Evolutionary conservation across 2,888 invertebrate genomes (phyloP).

Genomic region (Carpatolechia fugitivella): DNA sequence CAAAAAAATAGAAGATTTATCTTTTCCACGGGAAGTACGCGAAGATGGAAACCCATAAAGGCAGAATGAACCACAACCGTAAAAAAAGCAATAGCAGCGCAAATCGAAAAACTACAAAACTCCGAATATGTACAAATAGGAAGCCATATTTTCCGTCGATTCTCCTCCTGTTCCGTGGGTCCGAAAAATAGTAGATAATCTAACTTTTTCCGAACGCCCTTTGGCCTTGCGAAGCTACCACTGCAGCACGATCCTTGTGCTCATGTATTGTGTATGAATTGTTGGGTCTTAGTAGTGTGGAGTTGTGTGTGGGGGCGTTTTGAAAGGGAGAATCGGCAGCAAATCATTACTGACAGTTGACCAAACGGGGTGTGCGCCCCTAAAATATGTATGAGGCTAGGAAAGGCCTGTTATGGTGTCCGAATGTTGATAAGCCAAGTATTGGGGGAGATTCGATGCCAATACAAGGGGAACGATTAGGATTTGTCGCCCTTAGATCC

Average conservation of each 20-base stretch:
- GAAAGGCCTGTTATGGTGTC: slow-evolving; percentile 77
- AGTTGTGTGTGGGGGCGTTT: slow-evolving; percentile 57
- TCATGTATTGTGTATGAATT: slow-evolving; percentile 15
- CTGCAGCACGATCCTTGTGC: slow-evolving; percentile 29
- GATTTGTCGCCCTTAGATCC: slow-evolving; percentile 65
- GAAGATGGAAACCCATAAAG: slow-evolving; percentile 25
- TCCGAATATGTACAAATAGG: slow-evolving; percentile 66
- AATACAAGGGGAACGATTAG: slow-evolving; percentile 61
- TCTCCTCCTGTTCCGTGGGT: slow-evolving; percentile 68
- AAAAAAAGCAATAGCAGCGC: slow-evolving; percentile 27
- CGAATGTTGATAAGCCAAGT: slow-evolving; percentile 79
- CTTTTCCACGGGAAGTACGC: slow-evolving; percentile 6
- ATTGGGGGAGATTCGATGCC: slow-evolving; percentile 68
- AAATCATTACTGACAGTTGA: slow-evolving; percentile 80
- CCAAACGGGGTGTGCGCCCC: slow-evolving; percentile 72
- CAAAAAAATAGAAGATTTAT: background rate
- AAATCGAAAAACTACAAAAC: slow-evolving; percentile 53
- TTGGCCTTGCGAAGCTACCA: slow-evolving; percentile 46
- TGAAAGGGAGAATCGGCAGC: slow-evolving; percentile 64
- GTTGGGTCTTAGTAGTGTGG: slow-evolving; percentile 38
- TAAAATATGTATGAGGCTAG: slow-evolving; percentile 78
- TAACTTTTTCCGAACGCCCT: slow-evolving; percentile 74
- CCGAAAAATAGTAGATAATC: slow-evolving; percentile 77
- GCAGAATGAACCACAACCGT: slow-evolving; percentile 28
- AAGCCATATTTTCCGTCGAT: slow-evolving; percentile 74